Base-by-base conservation (phyloP, 2,113 vertebrate species). In the Dolichallabes microphthalmus region DNA sequence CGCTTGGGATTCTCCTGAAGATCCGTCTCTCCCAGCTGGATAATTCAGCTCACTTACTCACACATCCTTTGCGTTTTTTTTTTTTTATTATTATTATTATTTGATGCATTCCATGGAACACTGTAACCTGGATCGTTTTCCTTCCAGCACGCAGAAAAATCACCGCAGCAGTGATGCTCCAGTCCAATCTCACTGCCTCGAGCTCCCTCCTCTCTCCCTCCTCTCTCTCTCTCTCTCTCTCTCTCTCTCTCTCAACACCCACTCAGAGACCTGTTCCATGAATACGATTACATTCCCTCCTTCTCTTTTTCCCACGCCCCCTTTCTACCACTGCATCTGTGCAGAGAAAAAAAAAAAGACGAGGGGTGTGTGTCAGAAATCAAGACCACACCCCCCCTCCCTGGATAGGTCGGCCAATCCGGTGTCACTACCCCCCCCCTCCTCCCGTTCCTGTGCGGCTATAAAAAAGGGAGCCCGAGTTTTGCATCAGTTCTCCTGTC, bases 111-210 rank as follows among this genome's bases (percentile, higher is more conserved):
- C 30, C 50, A 91, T 63, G 20, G 39, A 58, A 66, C 25, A 45
- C 57, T 55, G 60, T 60, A 82, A 68, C 53, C 69, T 75, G 58
- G 79, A 69, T 50, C 58, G 64, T 82, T 68, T 75, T 81, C 71
- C 60, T 81, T 52, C 25, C 73, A 81, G 80, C 84, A 53, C 69
- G 86, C 85, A 87, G 78, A 52, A 85, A 90, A 92, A 93, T 91
- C 91, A 94, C 94, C 92, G 94, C 94, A 94, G 93, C 93, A 91
- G 92, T 52, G 79, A 60, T 86, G 90, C 89, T 87, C 86, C 90
- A 87, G 91, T 93, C 92, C 93, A 88, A 87, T 88, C 90, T 90
- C 69, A 89, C 85, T 90, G 90, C 92, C 91, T 92, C 53, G 86
- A 92, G 93, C 92, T 92, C 91, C 89, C 90, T 86, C 88, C 89